These are phyloP conservation scores for Aleiodes alternator DNA, from an alignment of 2,888 invertebrate species.

Conservation along the genomic window DNA sequence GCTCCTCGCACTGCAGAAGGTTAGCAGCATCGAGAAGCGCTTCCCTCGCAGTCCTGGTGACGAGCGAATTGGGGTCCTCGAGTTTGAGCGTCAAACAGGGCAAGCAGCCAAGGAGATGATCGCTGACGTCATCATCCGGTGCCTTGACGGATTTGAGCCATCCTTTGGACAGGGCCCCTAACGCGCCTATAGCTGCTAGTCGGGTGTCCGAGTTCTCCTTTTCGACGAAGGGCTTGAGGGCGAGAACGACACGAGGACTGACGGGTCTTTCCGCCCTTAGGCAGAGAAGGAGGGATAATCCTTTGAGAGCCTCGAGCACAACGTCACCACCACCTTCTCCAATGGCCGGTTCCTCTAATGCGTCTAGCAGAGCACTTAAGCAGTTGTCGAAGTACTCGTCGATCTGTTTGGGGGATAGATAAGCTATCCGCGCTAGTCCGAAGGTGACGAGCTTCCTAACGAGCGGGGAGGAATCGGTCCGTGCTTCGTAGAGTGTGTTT, in stretches of 20 bases:
- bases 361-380: constrained; percentile 66
- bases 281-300: constrained; percentile 65
- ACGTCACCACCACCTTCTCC: constrained; percentile 66
- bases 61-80: constrained; percentile 63
- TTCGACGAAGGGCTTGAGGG: constrained; percentile 70
- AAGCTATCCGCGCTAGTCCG: constrained; percentile 66
- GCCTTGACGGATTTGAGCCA: constrained; percentile 61
- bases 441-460: constrained; percentile 68
- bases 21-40: constrained; percentile 62
- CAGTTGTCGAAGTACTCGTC: constrained; percentile 68
- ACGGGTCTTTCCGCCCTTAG: constrained; percentile 62
- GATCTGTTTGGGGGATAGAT: constrained; percentile 63
- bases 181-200: constrained; percentile 66
- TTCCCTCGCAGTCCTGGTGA: constrained; percentile 64
- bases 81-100: constrained; percentile 68
- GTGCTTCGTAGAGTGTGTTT: constrained; percentile 66
- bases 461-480: constrained; percentile 67
- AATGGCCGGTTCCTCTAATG: constrained; percentile 67
- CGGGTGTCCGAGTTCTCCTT: constrained; percentile 70
- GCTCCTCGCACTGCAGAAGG: constrained; percentile 61
- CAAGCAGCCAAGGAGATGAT: constrained; percentile 69
- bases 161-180: constrained; percentile 62
- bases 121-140: constrained; percentile 63
- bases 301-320: constrained; percentile 67
- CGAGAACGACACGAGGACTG: constrained; percentile 67